Base-by-base conservation (phyloP, 23 tunicate species). In the Halocynthia roretzi region DNA sequence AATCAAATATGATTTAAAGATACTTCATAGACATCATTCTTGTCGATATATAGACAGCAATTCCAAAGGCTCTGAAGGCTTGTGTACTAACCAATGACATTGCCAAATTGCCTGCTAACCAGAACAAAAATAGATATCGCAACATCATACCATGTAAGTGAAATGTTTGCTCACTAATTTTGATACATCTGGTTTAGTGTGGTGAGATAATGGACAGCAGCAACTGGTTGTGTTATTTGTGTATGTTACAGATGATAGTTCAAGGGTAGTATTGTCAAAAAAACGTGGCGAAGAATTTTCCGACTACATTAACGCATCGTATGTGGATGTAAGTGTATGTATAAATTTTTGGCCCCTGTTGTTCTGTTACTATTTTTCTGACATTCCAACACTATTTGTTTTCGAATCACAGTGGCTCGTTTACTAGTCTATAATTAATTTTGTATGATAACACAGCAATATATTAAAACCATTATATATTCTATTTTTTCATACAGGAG, bases 261-360 rank as follows among this genome's bases (percentile, higher is more conserved):
- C 85, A 8, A 12, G 85, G 20, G 85, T 81, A 14, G 18, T 53
- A 22, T 53, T 81, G 10, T 49, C 51, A 8, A 77, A 61, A 20
- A 6, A 74, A 31, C 81, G 71, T 22, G 85, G 85, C 4, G 52
- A 53, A 7, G 85, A 81, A 55, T 77, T 77, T 21, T 74, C 81
- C 0, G 85, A 81, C 53, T 81, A 81, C 53, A 56, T 81, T 31
- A 81, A 81, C 44, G 85, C 85, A 15, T 76, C 85, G 8, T 81
- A 51, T 20, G 6, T 81, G 12, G 85, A 81, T 75, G 85, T 77
- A 40, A 54, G 77, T 72, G 71, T 17, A 18, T 57, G 50, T 51
- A 31, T 31, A 70, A 68, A 71, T 51, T 61, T 61, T 14, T 18
- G 2, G n/a, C n/a, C n/a, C n/a, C n/a, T n/a, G n/a, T n/a, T n/a